Conservation (phyloP, 1,140 invertebrate species). For the Apis dorsata region DNA sequence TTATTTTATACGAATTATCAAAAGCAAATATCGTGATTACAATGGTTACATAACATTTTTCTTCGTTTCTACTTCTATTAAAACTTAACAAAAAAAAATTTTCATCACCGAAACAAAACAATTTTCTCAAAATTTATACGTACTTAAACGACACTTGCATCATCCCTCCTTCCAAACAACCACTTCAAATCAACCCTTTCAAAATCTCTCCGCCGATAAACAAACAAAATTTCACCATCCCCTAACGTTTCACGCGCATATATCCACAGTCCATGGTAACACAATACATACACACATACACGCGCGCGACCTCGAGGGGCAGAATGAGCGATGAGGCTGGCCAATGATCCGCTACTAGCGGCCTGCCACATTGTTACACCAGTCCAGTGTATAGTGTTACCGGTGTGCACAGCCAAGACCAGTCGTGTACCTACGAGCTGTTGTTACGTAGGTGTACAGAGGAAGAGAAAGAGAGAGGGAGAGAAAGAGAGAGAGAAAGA, state of each 20-base stretch:
- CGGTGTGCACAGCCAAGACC: conserved; percentile 50
- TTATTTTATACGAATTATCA: too few relatives aligned
- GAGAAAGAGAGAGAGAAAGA: conserved; percentile 13
- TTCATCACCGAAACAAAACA: too few relatives aligned
- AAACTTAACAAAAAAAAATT: too few relatives aligned
- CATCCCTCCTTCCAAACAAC: neutral
- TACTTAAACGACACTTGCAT: neutral
- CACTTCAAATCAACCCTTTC: neutral
- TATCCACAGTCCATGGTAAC: neutral
- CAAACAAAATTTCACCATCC: conserved; percentile 16
- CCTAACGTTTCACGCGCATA: neutral
- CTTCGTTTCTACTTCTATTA: too few relatives aligned
- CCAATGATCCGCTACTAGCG: conserved; percentile 62
- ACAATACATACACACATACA: neutral
- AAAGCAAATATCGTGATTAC: too few relatives aligned
- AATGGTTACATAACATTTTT: too few relatives aligned
- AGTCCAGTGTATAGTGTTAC: conserved; percentile 62
- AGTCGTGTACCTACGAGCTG: conserved; percentile 59
- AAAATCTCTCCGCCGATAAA: neutral
- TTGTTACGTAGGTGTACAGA: conserved; percentile 64
- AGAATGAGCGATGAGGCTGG: conserved; percentile 61
- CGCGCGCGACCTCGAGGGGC: neutral
- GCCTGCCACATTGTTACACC: conserved; percentile 65
- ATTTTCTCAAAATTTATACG: too few relatives aligned
- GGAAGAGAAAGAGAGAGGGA: conserved; percentile 34